Conservation (phyloP, 2,797 vertebrate genomes). For the Danio aesculapii region DNA sequence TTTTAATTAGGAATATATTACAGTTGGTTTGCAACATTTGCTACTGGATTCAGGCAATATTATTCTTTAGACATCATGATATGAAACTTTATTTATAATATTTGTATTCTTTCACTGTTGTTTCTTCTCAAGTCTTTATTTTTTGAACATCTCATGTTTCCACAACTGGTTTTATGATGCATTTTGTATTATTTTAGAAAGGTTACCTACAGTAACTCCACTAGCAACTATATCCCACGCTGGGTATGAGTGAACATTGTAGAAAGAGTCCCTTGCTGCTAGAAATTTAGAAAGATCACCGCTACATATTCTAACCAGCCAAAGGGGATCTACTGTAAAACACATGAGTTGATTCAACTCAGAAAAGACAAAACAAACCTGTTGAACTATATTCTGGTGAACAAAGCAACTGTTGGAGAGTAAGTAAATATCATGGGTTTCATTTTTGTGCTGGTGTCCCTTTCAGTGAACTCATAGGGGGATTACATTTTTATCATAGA, state of each 20-base stretch:
- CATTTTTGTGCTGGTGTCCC: slow-evolving; percentile 9
- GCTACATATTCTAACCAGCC: not conserved
- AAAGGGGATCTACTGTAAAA: slow-evolving; percentile 1
- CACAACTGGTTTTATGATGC: not conserved
- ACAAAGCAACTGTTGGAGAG: slow-evolving; percentile 20
- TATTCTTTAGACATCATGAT: too few relatives aligned
- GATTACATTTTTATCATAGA: not conserved
- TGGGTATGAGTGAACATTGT: not conserved
- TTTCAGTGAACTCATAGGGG: slow-evolving; percentile 23
- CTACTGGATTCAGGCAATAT: not conserved
- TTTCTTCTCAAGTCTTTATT: not conserved
- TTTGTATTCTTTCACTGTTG: not conserved
- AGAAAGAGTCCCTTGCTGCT: not conserved
- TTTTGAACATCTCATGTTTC: not conserved
- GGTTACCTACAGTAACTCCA: not conserved
- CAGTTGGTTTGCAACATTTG: too few relatives aligned
- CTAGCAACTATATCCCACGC: not conserved
- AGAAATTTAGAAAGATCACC: not conserved
- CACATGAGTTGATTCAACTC: not conserved
- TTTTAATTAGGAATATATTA: too few relatives aligned
- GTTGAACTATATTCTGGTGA: slow-evolving; percentile 22
- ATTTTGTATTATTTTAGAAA: not conserved
- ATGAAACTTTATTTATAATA: not conserved
- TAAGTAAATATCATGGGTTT: slow-evolving; percentile 39
- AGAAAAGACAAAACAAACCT: not conserved